A percentile compares a stretch with the other conserved stretches of the same genome.
phyloP scores from a whole-genome alignment of 2,888 invertebrate genomes.

The Cataglyphis rosenhaueri region DNA sequence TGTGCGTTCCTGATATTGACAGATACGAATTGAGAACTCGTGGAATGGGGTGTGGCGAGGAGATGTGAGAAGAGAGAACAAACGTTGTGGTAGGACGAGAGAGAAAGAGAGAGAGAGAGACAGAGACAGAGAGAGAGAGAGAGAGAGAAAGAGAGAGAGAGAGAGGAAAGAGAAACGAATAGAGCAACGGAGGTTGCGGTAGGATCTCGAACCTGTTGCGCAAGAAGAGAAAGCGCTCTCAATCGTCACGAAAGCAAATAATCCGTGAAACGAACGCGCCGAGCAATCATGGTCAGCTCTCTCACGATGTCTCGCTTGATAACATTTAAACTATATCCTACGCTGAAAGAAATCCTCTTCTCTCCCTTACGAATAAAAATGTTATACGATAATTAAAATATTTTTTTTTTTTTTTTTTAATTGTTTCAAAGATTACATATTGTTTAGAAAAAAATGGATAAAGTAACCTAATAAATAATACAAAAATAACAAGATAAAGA shows the following conservation, averaged over 20 bases:
- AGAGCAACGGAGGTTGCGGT: conserved; percentile 73
- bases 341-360: background rate
- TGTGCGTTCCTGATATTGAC: conserved; percentile 30
- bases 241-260: conserved; percentile 38
- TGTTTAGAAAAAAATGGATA: background rate
- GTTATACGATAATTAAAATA: background rate
- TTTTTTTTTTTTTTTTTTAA: background rate
- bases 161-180: conserved; percentile 58
- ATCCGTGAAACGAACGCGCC: background rate
- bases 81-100: conserved; percentile 73
- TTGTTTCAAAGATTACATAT: background rate
- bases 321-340: conserved; percentile 5
- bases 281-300: background rate
- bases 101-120: background rate
- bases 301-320: background rate
- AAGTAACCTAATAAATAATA: background rate
- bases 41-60: conserved; percentile 18
- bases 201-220: conserved; percentile 78
- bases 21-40: conserved; percentile 53
- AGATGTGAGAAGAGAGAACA: conserved; percentile 52
- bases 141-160: conserved; percentile 35
- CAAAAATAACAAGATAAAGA: background rate
- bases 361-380: background rate
- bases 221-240: conserved; percentile 61
- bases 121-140: conserved; percentile 2